These are phyloP conservation scores for Augiades crinisus DNA, from an alignment of 2,888 invertebrate genomes.

Conservation along the genomic window DNA sequence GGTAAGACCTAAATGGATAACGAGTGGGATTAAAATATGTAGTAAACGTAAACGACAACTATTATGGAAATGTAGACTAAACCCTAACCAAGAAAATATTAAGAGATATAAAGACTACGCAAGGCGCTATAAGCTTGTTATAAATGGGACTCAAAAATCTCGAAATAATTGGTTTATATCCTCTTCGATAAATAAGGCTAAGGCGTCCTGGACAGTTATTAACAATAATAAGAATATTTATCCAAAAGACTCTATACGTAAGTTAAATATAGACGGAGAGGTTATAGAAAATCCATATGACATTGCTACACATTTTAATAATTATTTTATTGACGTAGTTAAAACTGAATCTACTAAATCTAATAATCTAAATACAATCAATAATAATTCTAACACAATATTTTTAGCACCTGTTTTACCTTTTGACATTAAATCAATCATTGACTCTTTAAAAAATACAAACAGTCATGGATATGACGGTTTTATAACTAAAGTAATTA, in stretches of 20 bases:
- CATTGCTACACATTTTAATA: neutral
- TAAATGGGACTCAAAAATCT: neutral
- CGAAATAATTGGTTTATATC: neutral
- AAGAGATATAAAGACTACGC: neutral
- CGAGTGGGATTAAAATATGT: neutral
- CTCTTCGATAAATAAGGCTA: neutral
- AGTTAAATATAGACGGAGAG: neutral
- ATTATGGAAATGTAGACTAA: neutral
- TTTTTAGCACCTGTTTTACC: too few species aligned
- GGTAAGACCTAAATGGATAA: constrained; percentile 1
- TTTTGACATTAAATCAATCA: too few species aligned
- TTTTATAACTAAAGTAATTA: neutral
- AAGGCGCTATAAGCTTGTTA: neutral
- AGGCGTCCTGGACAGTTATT: neutral
- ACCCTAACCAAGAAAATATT: neutral
- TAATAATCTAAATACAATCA: too few species aligned
- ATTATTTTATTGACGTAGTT: neutral
- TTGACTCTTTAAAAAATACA: too few species aligned
- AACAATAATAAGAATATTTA: neutral
- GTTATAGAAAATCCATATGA: neutral
- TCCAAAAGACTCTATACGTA: neutral
- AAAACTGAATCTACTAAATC: too few species aligned
- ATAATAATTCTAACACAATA: too few species aligned
- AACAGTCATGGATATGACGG: too few species aligned
- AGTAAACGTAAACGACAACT: neutral